Evolutionary conservation across 2,113 vertebrate genomes (phyloP), one percentile per base, ranked within the genome.

Genomic region (Gymnogyps californianus): DNA sequence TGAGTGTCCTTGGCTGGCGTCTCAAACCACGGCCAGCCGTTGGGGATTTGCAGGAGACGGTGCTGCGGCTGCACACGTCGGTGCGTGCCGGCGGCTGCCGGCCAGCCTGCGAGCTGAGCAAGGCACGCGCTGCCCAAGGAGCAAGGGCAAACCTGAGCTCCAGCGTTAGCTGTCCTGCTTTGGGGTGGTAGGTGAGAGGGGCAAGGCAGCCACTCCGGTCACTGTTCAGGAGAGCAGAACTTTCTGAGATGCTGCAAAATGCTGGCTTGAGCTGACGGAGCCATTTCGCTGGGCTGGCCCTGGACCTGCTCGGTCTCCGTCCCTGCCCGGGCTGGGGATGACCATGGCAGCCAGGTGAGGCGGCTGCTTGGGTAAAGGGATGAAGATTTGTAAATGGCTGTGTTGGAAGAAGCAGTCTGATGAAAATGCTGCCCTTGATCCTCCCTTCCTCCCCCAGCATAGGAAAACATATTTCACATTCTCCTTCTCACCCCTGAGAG

Each of bases 1-100:
- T 0, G 51, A 22, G 36, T 0, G 2, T 22, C 75, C 79, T 42
- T 46, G 61, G 75, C 61, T 21, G 4, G 20, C 1, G 0, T 2
- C 54, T 59, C 58, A 9, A n/a, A 3, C 38, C 77, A 0, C 3
- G 0, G 31, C 67, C 74, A 6, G 19, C 34, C 13, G 4, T 7
- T 17, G 29, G 77, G 75, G 52, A 4, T 3, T 8, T 10, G 77
- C 51, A 24, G 21, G 75, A 25, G 77, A 3, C 5, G 18, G 65
- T 2, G 11, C 78, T 9, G 34, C 3, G 25, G 69, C 76, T 31
- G 79, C 52, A 1, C 14, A 0, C 17, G 18, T 34, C 9, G 17
- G 13, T 1, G 6, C 21, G 13, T 24, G 47, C n/a, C 75, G 15
- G 20, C 24, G 25, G 32, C 65, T 13, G 10, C 46, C 9, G 11